phyloP scores from a whole-genome alignment of 1,140 invertebrate species.

The Drosophila murphyi region DNA sequence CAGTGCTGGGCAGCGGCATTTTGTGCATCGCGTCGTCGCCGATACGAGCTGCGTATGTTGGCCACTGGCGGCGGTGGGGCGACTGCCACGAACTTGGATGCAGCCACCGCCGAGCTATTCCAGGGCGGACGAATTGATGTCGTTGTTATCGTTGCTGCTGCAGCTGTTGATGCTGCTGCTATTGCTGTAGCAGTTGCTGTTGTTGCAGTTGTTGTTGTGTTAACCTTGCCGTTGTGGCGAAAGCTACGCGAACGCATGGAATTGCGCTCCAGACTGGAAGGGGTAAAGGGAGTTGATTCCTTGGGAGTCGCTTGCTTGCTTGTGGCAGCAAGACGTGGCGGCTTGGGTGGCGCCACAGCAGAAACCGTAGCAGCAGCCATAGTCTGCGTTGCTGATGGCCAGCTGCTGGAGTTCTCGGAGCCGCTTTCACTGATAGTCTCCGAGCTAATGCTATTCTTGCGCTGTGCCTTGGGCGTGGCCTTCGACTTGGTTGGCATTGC shows the following conservation, averaged over 20 bases:
- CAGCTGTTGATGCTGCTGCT: slow-evolving; percentile 13
- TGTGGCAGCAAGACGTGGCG: slow-evolving; percentile 34
- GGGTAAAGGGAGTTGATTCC: slow-evolving; percentile 37
- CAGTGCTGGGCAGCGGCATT: slow-evolving; percentile 66
- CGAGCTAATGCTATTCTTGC: slow-evolving; percentile 86
- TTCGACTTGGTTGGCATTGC: slow-evolving; percentile 25
- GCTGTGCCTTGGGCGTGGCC: slow-evolving; percentile 63
- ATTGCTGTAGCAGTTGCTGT: slow-evolving; percentile 13
- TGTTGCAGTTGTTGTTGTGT: slow-evolving; percentile 10
- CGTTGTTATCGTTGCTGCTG: slow-evolving; percentile 7
- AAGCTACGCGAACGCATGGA: slow-evolving; percentile 62
- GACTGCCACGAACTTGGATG: slow-evolving; percentile 63
- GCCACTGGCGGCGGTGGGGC: slow-evolving; percentile 52
- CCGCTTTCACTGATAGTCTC: slow-evolving; percentile 86
- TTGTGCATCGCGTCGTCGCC: slow-evolving; percentile 72
- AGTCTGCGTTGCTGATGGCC: slow-evolving; percentile 46
- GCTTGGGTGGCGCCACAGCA: slow-evolving; percentile 36
- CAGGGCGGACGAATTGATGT: slow-evolving; percentile 84
- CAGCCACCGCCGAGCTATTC: slow-evolving; percentile 84
- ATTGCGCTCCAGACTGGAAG: slow-evolving; percentile 62
- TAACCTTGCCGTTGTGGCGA: slow-evolving; percentile 50
- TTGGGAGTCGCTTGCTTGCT: slow-evolving; percentile 36
- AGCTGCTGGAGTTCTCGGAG: slow-evolving; percentile 85
- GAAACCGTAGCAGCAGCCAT: slow-evolving; percentile 21
- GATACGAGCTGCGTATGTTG: slow-evolving; percentile 68